phyloP scores from a whole-genome alignment of 2,888 invertebrate species.

The Ischnura elegans region DNA sequence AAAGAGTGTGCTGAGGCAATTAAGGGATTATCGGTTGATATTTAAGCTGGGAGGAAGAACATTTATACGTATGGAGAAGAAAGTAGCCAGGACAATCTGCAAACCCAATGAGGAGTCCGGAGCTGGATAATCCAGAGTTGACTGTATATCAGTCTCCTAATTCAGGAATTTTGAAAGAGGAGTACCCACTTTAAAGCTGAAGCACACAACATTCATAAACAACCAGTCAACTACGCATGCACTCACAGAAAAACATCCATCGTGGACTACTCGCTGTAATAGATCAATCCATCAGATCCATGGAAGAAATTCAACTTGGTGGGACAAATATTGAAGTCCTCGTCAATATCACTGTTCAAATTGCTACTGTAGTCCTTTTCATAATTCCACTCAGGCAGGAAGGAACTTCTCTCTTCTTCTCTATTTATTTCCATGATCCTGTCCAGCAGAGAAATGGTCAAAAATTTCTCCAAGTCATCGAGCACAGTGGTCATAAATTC shows the following conservation, averaged over 20 bases:
- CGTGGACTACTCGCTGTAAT: background rate
- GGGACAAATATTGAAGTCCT: background rate
- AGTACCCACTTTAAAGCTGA: background rate
- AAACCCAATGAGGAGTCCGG: no score
- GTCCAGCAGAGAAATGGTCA: background rate
- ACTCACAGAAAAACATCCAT: background rate
- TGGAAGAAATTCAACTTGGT: constrained; percentile 1
- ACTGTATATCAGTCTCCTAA: background rate
- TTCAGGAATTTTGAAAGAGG: background rate
- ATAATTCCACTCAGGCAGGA: constrained; percentile 1
- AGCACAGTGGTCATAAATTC: background rate
- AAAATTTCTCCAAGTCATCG: background rate
- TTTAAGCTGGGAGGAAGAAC: no score
- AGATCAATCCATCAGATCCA: background rate
- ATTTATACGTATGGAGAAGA: no score
- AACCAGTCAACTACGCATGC: no score
- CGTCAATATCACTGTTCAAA: background rate
- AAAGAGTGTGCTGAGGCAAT: no score
- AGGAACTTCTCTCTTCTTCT: background rate
- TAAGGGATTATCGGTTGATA: no score
- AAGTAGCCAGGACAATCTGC: no score
- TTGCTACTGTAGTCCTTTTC: background rate
- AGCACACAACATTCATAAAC: background rate
- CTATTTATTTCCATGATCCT: background rate
- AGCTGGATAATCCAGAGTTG: background rate